These are phyloP conservation scores for Diadema setosum DNA, from an alignment of 35 echinoderm and acorn worm genomes.

Conservation along the genomic window DNA sequence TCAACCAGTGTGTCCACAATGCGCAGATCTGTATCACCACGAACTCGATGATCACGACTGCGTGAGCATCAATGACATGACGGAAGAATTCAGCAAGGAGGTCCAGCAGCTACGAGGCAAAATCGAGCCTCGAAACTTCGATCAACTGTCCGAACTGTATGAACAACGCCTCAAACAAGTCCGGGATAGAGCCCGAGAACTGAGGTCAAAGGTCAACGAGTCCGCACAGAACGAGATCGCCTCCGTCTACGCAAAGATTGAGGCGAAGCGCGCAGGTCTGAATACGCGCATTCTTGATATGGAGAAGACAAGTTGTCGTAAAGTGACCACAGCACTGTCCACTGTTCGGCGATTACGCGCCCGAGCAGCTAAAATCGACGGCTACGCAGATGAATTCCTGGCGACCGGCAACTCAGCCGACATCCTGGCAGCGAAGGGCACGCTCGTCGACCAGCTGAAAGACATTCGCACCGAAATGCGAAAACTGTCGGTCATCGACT, in stretches of 20 bases:
- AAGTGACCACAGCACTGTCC: not conserved
- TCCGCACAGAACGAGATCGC: not conserved
- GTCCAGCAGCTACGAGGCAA: not conserved
- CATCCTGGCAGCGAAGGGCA: not conserved
- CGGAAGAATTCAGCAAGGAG: not conserved
- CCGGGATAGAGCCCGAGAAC: not conserved
- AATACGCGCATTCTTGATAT: not conserved
- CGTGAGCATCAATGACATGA: not conserved
- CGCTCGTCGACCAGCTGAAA: not conserved
- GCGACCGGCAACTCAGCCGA: not conserved
- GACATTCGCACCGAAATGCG: not conserved
- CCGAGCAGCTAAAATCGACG: not conserved
- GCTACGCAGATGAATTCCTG: not conserved
- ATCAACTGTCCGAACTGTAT: not conserved
- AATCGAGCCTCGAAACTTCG: not conserved
- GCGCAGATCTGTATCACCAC: not conserved
- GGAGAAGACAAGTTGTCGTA: not conserved
- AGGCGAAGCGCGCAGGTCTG: not conserved
- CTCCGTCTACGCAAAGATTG: conserved; percentile 7
- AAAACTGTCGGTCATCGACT: not conserved
- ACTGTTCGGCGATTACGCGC: not conserved
- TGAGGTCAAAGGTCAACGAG: not conserved
- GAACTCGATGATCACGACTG: not conserved
- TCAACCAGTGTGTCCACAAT: not conserved
- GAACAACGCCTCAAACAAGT: not conserved